phyloP scores from a whole-genome alignment of 30 jellyfish, hydroid and myxozoan genomes.

The Chrysaora quinquecirrha region DNA sequence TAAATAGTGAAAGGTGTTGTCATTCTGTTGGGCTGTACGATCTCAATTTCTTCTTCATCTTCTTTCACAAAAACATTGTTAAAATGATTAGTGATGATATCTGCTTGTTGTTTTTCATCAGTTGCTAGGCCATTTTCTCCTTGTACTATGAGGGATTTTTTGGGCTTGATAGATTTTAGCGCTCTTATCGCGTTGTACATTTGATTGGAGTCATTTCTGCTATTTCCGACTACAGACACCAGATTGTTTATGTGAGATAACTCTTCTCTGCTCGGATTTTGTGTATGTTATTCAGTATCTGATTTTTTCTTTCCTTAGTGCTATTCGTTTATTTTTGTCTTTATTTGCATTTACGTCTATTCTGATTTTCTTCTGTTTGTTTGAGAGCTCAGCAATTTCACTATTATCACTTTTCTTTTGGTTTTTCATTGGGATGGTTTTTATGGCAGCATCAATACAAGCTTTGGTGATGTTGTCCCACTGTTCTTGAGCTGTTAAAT shows the following conservation, averaged over 20 bases:
- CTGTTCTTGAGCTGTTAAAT: no score
- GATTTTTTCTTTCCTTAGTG: neutral
- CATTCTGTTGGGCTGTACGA: neutral
- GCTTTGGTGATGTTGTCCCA: no score
- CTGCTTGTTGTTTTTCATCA: neutral
- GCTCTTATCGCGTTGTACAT: neutral
- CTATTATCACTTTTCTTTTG: no score
- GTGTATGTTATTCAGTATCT: neutral
- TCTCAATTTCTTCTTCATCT: neutral
- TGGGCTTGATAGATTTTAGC: neutral
- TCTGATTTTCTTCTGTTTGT: neutral
- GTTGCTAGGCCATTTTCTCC: neutral
- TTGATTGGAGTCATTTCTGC: neutral
- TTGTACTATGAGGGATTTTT: neutral
- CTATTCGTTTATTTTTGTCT: neutral
- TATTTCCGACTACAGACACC: neutral
- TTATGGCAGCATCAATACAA: no score
- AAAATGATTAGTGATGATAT: neutral
- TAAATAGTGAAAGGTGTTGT: no score
- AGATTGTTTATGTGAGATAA: neutral
- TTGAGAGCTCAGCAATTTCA: neutral
- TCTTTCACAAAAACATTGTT: neutral
- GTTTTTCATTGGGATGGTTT: no score
- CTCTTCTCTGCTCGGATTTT: neutral
- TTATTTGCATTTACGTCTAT: neutral